A percentile compares a stretch with the other conserved stretches of the same genome.
These are phyloP conservation scores for Larimichthys polyactis DNA, from an alignment of 2,113 vertebrate species.

Conservation along the genomic window DNA sequence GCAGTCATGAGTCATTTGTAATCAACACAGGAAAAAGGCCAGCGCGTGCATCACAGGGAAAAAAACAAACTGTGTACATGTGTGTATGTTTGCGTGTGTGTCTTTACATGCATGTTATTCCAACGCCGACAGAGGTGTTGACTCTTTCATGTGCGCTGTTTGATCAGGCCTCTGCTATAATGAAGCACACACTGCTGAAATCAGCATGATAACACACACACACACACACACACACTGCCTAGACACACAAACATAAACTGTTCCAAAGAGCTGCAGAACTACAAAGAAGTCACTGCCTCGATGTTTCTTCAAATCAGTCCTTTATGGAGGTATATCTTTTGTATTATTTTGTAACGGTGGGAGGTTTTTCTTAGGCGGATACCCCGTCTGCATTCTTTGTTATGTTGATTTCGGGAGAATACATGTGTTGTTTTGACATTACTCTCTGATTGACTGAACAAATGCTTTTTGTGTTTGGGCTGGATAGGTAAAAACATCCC, in stretches of 20 bases:
- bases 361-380: conserved; percentile 41
- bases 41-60: neutral
- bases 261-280: conserved; percentile 45
- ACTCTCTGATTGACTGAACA: conserved; percentile 50
- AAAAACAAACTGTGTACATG: conserved; percentile 16
- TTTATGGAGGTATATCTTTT: conserved; percentile 49
- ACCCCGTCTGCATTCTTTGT: conserved; percentile 42
- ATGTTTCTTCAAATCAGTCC: conserved; percentile 39
- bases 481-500: conserved; percentile 33
- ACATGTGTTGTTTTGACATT: conserved; percentile 59
- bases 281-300: conserved; percentile 44
- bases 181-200: conserved; percentile 68
- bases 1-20: conserved; percentile 4
- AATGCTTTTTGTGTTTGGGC: conserved; percentile 52
- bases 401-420: conserved; percentile 45
- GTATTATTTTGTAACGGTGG: conserved; percentile 62
- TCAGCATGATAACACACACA: conserved; percentile 30
- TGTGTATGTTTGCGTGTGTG: neutral
- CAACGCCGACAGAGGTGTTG: conserved; percentile 66
- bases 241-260: conserved; percentile 28
- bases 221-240: conserved; percentile 7
- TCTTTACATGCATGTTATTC: conserved; percentile 60
- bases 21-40: neutral
- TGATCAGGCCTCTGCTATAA: conserved; percentile 73
- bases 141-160: conserved; percentile 74